Evolutionary conservation across 2,797 vertebrate species (phyloP), one percentile per base, ranked within the genome.

Genomic region (Tokudaia muenninki): DNA sequence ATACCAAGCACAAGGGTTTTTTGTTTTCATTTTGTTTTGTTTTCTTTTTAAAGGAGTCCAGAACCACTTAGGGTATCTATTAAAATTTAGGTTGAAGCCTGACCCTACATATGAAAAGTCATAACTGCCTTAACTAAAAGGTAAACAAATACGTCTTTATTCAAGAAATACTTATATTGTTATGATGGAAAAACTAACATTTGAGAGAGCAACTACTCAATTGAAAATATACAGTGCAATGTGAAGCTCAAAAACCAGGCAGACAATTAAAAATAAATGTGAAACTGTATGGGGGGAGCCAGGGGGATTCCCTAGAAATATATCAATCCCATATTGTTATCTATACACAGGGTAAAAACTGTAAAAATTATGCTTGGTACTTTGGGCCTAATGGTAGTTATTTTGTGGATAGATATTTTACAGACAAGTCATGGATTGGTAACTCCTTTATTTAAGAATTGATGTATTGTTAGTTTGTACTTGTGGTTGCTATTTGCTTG

Each of bases 231-330:
- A 31, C n/a, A 63, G 55, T 63, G 0, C 50, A 95, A 79, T n/a
- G 14, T 50, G 55, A 95, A 70, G 24, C 52, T 17, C 8, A 81
- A 91, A 87, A 44, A 44, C 4, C 0, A 74, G 11, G 89, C 88
- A 55, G 77, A 91, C 88, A 55, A 70, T 91, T 92, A 61, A 92
- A 86, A 82, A 87, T 19, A 65, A 74, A 61, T 37, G 34, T n/a
- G 9, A 79, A 22, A 78, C 16, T 65, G 34, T 70, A 6, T 31
- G 5, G 37, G 10, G 47, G 50, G 31, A 12, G 8, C 6, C 4
- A 12, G 31, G 8, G 37, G 14, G 11, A 55, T 37, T 74, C 9
- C 50, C 24, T 26, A 74, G n/a, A 41, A 87, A 87, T 12, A 41
- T 6, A 74, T 24, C 67, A 87, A 74, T 74, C 8, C 21, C 50